Percentiles rank a stretch among this genome's conserved stretches.
Evolutionary conservation across 92 coral and sea anemone genomes (phyloP).

Genomic region (Ricordea florida): DNA sequence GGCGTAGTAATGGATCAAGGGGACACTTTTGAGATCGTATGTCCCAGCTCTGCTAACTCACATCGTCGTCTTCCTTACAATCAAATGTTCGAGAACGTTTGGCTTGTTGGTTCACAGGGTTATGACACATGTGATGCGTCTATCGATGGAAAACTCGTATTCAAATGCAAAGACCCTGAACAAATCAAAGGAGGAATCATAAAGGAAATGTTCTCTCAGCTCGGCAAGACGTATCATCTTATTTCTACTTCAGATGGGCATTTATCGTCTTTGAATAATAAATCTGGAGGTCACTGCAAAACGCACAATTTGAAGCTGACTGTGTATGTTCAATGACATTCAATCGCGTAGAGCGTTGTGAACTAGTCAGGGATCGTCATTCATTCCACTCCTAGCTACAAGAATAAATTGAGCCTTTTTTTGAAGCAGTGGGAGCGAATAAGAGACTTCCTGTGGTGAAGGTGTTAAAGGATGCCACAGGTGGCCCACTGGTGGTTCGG

Average conservation of each 20-base stretch:
- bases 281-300: slow-evolving; percentile 48
- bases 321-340: slow-evolving; percentile 39
- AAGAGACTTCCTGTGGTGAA: no score
- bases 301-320: slow-evolving; percentile 34
- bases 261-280: slow-evolving; percentile 31
- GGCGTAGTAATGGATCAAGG: slow-evolving; percentile 10
- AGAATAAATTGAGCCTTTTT: no score
- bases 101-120: slow-evolving; percentile 44
- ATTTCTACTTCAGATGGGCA: slow-evolving; percentile 62
- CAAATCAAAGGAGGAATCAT: slow-evolving; percentile 7
- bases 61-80: slow-evolving; percentile 14
- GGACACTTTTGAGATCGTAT: slow-evolving; percentile 1
- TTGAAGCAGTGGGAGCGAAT: no score
- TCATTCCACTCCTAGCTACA: background rate
- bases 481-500: no score
- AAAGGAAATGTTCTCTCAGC: slow-evolving; percentile 18
- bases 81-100: slow-evolving; percentile 56
- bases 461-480: no score
- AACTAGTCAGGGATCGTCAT: background rate
- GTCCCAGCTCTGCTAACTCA: background rate
- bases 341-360: background rate
- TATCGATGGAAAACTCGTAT: slow-evolving; percentile 35
- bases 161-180: slow-evolving; percentile 45
- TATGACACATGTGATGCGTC: slow-evolving; percentile 51
- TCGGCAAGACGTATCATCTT: slow-evolving; percentile 41